Conservation (phyloP, 1,140 invertebrate species). For the Zaprionus ghesquierei region DNA sequence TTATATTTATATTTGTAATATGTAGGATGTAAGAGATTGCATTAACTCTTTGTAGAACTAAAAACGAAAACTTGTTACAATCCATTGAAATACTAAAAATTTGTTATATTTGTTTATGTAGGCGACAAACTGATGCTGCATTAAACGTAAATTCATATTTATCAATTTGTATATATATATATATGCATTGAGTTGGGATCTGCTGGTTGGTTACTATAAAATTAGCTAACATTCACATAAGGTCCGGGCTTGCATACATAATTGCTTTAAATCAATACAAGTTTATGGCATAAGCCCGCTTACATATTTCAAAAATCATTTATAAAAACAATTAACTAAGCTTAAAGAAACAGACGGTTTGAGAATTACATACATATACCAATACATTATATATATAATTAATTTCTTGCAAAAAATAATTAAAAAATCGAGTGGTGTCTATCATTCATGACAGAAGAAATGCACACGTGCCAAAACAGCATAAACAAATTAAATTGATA, state of each 20-base stretch:
- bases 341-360: constrained; percentile 69
- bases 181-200: constrained; percentile 26
- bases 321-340: constrained; percentile 79
- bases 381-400: constrained; percentile 41
- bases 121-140: constrained; percentile 27
- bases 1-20: constrained; percentile 10
- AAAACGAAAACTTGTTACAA: constrained; percentile 17
- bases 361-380: constrained; percentile 69
- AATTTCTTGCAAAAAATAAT: constrained; percentile 45
- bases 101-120: constrained; percentile 34
- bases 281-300: constrained; percentile 33
- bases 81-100: constrained; percentile 45
- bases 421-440: constrained; percentile 49
- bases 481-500: constrained; percentile 44
- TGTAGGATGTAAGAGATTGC: constrained; percentile 20
- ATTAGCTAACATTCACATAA: constrained; percentile 77
- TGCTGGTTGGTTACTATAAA: constrained; percentile 63
- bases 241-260: constrained; percentile 48
- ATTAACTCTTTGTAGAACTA: constrained; percentile 48
- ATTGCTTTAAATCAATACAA: constrained; percentile 57
- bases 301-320: constrained; percentile 63
- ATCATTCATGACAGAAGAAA: constrained; percentile 31
- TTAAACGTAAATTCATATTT: constrained; percentile 35
- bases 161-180: constrained; percentile 6
- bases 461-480: constrained; percentile 51